Percentiles rank a stretch among this genome's conserved stretches.
phyloP scores from a whole-genome alignment of 1,140 invertebrate species.

The Galleria mellonella region DNA sequence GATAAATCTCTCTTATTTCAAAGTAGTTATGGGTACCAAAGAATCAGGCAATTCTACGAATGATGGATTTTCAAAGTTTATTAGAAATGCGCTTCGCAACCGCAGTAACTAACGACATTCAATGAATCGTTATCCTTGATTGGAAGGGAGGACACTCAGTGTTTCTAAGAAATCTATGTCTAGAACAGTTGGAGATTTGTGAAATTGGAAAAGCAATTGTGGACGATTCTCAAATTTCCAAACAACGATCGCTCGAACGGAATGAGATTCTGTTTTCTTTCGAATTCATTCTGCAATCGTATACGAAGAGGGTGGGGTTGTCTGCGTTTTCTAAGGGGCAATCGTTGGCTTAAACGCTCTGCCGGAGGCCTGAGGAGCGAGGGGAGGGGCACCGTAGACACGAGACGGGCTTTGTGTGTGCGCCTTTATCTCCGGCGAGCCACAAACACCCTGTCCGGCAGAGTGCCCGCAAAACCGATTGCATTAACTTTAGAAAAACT shows the following conservation, averaged over 20 bases:
- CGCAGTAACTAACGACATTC: too few relatives aligned
- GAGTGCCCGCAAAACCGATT: slow-evolving; percentile 36
- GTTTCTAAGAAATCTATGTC: background rate
- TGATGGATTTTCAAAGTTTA: too few relatives aligned
- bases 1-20: too few relatives aligned
- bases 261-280: slow-evolving; percentile 56
- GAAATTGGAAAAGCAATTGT: slow-evolving; percentile 55
- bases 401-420: slow-evolving; percentile 34
- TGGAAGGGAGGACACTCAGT: too few relatives aligned
- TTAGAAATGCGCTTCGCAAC: too few relatives aligned
- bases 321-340: slow-evolving; percentile 47
- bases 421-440: slow-evolving; percentile 36
- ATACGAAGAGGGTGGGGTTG: slow-evolving; percentile 22
- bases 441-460: slow-evolving; percentile 24
- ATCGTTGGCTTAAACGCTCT: slow-evolving; percentile 44
- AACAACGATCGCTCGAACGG: slow-evolving; percentile 41
- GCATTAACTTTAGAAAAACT: slow-evolving; percentile 21
- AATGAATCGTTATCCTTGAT: too few relatives aligned
- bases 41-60: too few relatives aligned
- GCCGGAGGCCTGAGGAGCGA: slow-evolving; percentile 18
- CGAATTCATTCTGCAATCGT: slow-evolving; percentile 32
- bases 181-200: slow-evolving; percentile 27
- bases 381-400: slow-evolving; percentile 11
- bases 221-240: slow-evolving; percentile 45
- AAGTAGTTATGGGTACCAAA: too few relatives aligned